Evolutionary conservation across 2,888 invertebrate species (phyloP), one percentile per base, ranked within the genome.

Genomic region (Limnephilus marmoratus): DNA sequence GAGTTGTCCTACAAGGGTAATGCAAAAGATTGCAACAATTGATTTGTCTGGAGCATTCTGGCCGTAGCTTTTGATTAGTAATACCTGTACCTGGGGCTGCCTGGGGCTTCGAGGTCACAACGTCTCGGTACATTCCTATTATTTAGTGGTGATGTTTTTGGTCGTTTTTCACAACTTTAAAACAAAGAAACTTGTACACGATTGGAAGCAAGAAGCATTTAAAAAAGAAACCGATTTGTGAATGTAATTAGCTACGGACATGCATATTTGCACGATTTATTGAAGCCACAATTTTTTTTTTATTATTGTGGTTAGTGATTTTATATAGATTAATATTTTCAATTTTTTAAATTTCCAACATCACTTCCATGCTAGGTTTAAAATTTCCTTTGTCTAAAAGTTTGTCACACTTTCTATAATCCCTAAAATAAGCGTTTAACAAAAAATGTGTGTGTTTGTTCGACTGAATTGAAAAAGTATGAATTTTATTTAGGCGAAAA

Each of bases 1-100:
- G 83, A 83, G 18, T 68, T 68, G 24, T 68, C 53, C 53, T 68
- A 83, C 83, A 11, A 83, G 34, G 2, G 34, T 34, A 83, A 83
- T 31, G 83, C 83, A 18, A 83, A 18, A 31, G 83, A 37, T 83
- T 83, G 31, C 37, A 83, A 83, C 83, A 83, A 83, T 83, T 15
- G 83, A 83, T 83, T 83, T 31, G 29, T 83, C 9, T 83, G 31
- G 18, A 31, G 37, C 29, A 83, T 83, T 31, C 18, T 18, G 34
- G 83, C 15, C 34, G 1, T 31, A 83, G 83, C 31, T 68, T 68
- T 68, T 7, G 53, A 18, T 68, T 24, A 1, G 53, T 68, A 12
- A 15, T 49, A 49, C 49, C 15, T n/a, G n/a, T n/a, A n/a, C n/a
- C n/a, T n/a, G n/a, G n/a, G n/a, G n/a, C n/a, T n/a, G n/a, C n/a